Evolutionary conservation across 1,140 invertebrate genomes (phyloP).

Genomic region (Bombus superbus): DNA sequence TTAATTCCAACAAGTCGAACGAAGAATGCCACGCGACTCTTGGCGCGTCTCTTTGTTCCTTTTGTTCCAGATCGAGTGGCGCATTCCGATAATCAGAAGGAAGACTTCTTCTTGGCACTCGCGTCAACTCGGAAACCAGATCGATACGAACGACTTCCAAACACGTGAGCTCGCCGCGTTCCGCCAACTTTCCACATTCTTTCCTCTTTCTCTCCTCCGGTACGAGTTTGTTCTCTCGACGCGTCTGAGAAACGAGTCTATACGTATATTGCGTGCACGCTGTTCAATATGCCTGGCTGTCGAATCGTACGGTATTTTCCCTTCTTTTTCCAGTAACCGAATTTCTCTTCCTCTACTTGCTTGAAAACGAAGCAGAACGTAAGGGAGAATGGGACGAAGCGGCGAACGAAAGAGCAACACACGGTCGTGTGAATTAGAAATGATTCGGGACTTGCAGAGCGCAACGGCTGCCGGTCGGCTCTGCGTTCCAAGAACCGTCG

Average conservation of each 20-base stretch:
- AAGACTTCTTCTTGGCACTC: background rate
- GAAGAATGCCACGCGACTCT: background rate
- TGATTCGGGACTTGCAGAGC: constrained; percentile 46
- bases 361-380: background rate
- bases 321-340: background rate
- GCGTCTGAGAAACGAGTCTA: background rate
- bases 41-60: background rate
- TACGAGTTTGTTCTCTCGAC: background rate
- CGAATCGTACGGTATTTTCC: background rate
- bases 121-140: constrained; percentile 5
- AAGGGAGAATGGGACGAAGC: background rate
- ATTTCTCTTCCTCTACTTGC: too few relatives aligned
- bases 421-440: constrained; percentile 61
- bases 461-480: constrained; percentile 42
- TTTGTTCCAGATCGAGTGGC: background rate
- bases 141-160: constrained; percentile 24
- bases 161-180: background rate
- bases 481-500: constrained; percentile 22
- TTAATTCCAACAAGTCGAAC: background rate
- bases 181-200: constrained; percentile 11
- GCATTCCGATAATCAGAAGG: constrained; percentile 15
- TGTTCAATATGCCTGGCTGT: background rate
- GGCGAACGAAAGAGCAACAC: background rate
- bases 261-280: background rate
- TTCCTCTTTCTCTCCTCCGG: background rate